Evolutionary conservation across 2,888 invertebrate genomes (phyloP), one percentile per base, ranked within the genome.

Genomic region (Macrosoma leucophasiata): DNA sequence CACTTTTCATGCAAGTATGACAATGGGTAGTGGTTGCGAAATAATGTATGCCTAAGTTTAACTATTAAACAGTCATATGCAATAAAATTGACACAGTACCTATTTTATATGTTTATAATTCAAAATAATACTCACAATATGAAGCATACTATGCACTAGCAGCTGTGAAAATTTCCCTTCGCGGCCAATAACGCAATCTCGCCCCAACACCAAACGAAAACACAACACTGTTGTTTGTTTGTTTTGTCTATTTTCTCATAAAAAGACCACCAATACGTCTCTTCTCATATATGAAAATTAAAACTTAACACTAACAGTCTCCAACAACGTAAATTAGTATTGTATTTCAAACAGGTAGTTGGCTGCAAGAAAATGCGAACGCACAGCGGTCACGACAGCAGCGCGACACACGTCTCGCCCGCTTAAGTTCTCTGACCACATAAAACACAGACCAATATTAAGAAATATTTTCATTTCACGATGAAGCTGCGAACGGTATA

Each of bases 111-210:
- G n/a, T n/a, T n/a, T n/a, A n/a, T n/a, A n/a, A n/a, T n/a, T n/a
- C n/a, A n/a, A n/a, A n/a, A n/a, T n/a, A n/a, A n/a, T 70, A 81
- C 81, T 81, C 53, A 81, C 81, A 74, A 60, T 72, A 71, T 69
- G 62, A 62, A 75, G 70, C 82, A 81, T 81, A 74, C 77, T 81
- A 78, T 74, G 76, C 71, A 59, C 57, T 52, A 69, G 66, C 71
- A 72, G 76, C 70, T 74, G 73, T 62, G 73, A 48, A 56, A 67
- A 62, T 60, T 58, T 61, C 58, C 62, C 61, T 62, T 58, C 59
- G 43, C 39, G 50, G 47, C 36, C 39, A 44, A 45, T 43, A 58
- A 57, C 48, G 45, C 46, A 55, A 55, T 56, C 52, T 58, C 54
- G 55, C 58, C 59, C 61, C 57, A 58, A 61, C 62, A 63, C 62